phyloP scores from a whole-genome alignment of 1,140 invertebrate species.

The Leptopilina boulardi region DNA sequence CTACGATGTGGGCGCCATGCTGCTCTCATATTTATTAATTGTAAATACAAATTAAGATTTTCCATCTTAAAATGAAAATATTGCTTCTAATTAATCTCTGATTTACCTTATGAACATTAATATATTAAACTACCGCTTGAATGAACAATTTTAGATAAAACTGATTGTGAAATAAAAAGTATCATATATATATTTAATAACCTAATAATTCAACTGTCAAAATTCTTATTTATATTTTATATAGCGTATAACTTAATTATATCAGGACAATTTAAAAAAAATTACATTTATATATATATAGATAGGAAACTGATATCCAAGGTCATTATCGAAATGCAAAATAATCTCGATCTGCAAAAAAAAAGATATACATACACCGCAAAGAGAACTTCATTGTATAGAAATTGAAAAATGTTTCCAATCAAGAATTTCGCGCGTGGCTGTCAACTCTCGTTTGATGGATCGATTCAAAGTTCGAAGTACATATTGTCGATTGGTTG shows the following conservation, averaged over 20 bases:
- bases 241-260: neutral
- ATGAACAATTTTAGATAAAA: neutral
- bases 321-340: neutral
- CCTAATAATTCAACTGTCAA: constrained; percentile 1
- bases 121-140: neutral
- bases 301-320: neutral
- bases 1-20: too few species aligned
- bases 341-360: neutral
- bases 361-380: neutral
- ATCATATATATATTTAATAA: constrained; percentile 1
- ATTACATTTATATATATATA: neutral
- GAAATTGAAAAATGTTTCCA: constrained; percentile 32
- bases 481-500: constrained; percentile 1
- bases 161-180: constrained; percentile 1
- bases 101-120: too few species aligned
- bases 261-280: neutral
- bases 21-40: too few species aligned
- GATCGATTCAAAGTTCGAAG: constrained; percentile 32
- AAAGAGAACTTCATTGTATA: constrained; percentile 5
- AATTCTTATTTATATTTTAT: constrained; percentile 20
- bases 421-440: constrained; percentile 27
- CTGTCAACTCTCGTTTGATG: neutral
- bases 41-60: neutral
- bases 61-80: neutral
- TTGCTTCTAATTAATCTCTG: neutral